Evolutionary conservation across 2,888 invertebrate species (phyloP).

Genomic region (Ichneumoninae sp.): DNA sequence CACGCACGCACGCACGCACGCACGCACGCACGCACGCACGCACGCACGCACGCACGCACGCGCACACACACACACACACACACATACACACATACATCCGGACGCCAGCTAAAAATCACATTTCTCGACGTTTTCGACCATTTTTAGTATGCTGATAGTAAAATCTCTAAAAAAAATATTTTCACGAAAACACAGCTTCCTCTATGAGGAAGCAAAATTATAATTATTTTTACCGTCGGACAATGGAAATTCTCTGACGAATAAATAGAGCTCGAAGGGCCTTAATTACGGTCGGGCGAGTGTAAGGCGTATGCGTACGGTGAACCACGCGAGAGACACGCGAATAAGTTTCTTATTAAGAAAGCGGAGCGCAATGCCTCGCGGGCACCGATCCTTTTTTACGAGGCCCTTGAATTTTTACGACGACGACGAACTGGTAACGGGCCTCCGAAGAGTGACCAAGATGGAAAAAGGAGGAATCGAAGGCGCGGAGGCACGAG

Average conservation of each 20-base stretch:
- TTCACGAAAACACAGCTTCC: too few species aligned
- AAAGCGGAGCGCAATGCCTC: constrained; percentile 27
- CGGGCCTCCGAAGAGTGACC: constrained; percentile 17
- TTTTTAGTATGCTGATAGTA: too few species aligned
- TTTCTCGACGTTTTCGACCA: too few species aligned
- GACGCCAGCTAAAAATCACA: too few species aligned
- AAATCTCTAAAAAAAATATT: too few species aligned
- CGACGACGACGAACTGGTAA: constrained; percentile 39
- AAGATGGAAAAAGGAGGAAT: constrained; percentile 33
- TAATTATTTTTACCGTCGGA: neutral
- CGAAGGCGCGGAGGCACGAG: constrained; percentile 9
- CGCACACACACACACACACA: too few species aligned
- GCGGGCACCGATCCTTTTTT: constrained; percentile 47
- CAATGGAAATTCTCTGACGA: neutral
- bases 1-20: too few species aligned
- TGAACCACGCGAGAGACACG: constrained; percentile 8
- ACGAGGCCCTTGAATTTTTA: constrained; percentile 55
- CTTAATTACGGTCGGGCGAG: neutral
- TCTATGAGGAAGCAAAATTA: neutral
- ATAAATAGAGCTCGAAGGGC: neutral
- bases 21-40: too few species aligned
- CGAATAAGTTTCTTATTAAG: constrained; percentile 48
- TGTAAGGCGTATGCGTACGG: neutral
- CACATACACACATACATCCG: too few species aligned
- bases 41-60: too few species aligned